Evolutionary conservation across 2,888 invertebrate genomes (phyloP).

Genomic region (Sympetrum striolatum): DNA sequence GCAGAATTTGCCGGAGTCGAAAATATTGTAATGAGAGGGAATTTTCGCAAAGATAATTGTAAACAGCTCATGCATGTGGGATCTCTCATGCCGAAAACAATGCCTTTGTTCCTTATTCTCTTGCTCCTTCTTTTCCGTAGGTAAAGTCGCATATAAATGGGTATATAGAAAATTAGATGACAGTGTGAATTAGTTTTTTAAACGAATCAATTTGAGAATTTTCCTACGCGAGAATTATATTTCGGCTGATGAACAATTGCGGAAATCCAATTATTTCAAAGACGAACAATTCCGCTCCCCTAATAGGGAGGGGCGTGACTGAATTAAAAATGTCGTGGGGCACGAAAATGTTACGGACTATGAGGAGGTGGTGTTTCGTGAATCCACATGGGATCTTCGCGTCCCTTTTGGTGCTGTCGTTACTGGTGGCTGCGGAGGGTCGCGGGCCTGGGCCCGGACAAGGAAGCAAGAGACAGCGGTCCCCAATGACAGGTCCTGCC

Average conservation of each 20-base stretch:
- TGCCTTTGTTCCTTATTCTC: conserved; percentile 40
- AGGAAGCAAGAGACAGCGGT: conserved; percentile 23
- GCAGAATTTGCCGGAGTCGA: not conserved
- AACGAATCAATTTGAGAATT: not conserved
- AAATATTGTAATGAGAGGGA: conserved; percentile 6
- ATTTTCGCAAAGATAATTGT: not conserved
- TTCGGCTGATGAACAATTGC: not conserved
- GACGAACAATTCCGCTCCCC: not conserved
- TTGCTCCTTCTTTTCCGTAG: conserved; percentile 30
- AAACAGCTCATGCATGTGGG: conserved; percentile 15
- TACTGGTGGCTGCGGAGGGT: conserved; percentile 5
- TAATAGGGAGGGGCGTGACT: not conserved
- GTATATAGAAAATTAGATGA: not conserved
- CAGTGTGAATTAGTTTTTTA: not conserved
- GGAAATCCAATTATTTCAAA: not conserved
- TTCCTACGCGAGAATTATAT: not conserved
- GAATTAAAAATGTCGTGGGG: not conserved
- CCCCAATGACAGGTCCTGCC: conserved; percentile 23
- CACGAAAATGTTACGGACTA: conserved; percentile 35
- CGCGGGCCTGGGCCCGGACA: conserved; percentile 9
- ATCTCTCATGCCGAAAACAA: conserved; percentile 30
- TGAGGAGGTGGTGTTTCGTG: not conserved
- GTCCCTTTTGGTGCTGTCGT: conserved; percentile 1
- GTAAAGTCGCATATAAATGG: conserved; percentile 16
- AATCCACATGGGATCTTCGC: not conserved